Evolutionary conservation across 2,888 invertebrate species (phyloP), one percentile per base, ranked within the genome.

Genomic region (Drosophila nr. fundita): DNA sequence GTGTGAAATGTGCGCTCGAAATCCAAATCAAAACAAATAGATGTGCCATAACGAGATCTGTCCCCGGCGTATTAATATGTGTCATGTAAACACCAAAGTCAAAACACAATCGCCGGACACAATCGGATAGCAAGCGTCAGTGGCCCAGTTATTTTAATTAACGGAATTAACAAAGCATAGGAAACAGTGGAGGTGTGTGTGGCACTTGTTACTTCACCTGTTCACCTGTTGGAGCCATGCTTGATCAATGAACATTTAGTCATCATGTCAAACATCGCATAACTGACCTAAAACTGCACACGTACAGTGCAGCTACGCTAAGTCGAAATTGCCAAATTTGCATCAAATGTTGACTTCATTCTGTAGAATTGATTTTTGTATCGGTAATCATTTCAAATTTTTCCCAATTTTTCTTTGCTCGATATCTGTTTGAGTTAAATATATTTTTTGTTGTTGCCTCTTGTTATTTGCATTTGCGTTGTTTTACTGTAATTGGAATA

Each of bases 121-220:
- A 67, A 87, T 89, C 83, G 77, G 77, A 83, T 87, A 70, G 62
- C 76, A 76, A 72, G 73, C 76, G 72, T 72, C 89, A 89, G 74
- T 89, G 87, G 89, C 87, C 87, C 83, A 83, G 85, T 83, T 87
- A 87, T 87, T 87, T 89, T 89, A 87, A 87, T 89, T 80, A 78
- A 76, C 38, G 55, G 52, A 77, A 78, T 76, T 74, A 78, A 84
- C 87, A 80, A 87, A 71, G 65, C 71, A 67, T 62, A 27, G 45
- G 24, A 36, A 42, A 34, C 32, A 21, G 21, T 24, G 61, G 10
- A 13, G 8, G 27, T 30, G 45, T 29, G 48, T 29, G 48, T 34
- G 36, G 24, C 18, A 29, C 27, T 7, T 27, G 15, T 38, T 38
- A 18, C 11, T 50, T 32, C 32, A 32, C 32, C 10, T 32, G 32